Evolutionary conservation across 2,888 invertebrate species (phyloP).

Genomic region (Sinelater perroti): DNA sequence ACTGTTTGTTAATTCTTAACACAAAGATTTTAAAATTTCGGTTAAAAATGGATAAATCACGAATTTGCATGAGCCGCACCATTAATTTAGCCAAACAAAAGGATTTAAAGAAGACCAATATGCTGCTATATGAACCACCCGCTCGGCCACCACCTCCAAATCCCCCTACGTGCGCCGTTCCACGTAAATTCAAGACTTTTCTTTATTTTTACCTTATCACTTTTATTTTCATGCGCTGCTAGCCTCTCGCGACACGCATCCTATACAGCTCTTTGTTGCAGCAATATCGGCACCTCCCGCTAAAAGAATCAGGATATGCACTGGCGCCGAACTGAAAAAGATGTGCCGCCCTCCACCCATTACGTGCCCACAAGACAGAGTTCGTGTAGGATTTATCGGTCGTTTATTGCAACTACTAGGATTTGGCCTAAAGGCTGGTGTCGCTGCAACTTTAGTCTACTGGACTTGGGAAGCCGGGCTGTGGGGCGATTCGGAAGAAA

Average conservation of each 20-base stretch:
- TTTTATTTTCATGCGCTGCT: background rate
- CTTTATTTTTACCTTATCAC: background rate
- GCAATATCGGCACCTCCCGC: slow-evolving; percentile 34
- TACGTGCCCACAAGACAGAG: slow-evolving; percentile 49
- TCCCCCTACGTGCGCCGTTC: background rate
- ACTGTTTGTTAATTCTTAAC: background rate
- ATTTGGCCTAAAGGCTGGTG: slow-evolving; percentile 54
- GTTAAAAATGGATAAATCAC: slow-evolving; percentile 38
- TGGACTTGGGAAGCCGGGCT: slow-evolving; percentile 59
- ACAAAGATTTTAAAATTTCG: background rate
- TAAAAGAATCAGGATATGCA: slow-evolving; percentile 57
- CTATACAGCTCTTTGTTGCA: slow-evolving; percentile 7
- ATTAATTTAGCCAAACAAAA: slow-evolving; percentile 54
- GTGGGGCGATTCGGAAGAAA: slow-evolving; percentile 59
- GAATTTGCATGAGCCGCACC: slow-evolving; percentile 47
- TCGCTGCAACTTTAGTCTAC: slow-evolving; percentile 58
- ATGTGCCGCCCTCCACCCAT: slow-evolving; percentile 55
- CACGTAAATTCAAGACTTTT: slow-evolving; percentile 1
- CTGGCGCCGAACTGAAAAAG: slow-evolving; percentile 55
- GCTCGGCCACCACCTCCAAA: slow-evolving; percentile 39
- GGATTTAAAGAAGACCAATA: slow-evolving; percentile 47
- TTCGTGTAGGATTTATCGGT: slow-evolving; percentile 31
- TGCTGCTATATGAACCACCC: slow-evolving; percentile 47
- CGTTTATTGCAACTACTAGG: slow-evolving; percentile 14
- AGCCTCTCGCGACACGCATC: background rate